Percentiles rank a stretch among this genome's conserved stretches.
Evolutionary conservation across 2,888 invertebrate species (phyloP).

Genomic region (Limenitis camilla): DNA sequence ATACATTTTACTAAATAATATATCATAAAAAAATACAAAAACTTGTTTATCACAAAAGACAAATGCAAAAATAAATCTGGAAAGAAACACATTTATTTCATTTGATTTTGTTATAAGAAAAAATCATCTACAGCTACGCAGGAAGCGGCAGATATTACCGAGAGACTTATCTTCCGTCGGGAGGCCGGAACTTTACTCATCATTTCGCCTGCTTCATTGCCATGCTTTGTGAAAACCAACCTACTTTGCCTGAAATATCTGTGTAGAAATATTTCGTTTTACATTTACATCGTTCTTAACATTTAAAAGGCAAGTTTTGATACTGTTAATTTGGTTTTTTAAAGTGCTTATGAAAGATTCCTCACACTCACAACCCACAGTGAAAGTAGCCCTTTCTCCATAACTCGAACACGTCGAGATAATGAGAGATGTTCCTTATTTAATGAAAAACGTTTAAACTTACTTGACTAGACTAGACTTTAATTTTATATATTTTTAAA

Average conservation of each 20-base stretch:
- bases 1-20: no score
- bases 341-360: no score
- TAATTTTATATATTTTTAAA: no score
- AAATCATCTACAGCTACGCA: slow-evolving; percentile 9
- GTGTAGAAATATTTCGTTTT: slow-evolving; percentile 2
- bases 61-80: not conserved
- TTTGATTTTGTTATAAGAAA: slow-evolving; percentile 1
- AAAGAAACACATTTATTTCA: not conserved
- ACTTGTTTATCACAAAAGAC: not conserved
- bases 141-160: slow-evolving; percentile 16
- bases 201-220: slow-evolving; percentile 15
- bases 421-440: no score
- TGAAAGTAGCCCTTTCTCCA: no score
- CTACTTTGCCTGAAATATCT: slow-evolving; percentile 9
- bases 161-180: slow-evolving; percentile 14
- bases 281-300: slow-evolving; percentile 2
- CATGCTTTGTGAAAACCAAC: slow-evolving; percentile 6
- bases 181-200: slow-evolving; percentile 19
- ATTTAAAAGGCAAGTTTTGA: not conserved
- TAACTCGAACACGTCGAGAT: no score
- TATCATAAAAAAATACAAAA: no score
- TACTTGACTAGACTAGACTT: no score
- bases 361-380: no score
- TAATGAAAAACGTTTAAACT: no score
- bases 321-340: not conserved